These are phyloP conservation scores for Camelus dromedarius DNA, from an alignment of 2,113 vertebrate genomes.

Conservation along the genomic window DNA sequence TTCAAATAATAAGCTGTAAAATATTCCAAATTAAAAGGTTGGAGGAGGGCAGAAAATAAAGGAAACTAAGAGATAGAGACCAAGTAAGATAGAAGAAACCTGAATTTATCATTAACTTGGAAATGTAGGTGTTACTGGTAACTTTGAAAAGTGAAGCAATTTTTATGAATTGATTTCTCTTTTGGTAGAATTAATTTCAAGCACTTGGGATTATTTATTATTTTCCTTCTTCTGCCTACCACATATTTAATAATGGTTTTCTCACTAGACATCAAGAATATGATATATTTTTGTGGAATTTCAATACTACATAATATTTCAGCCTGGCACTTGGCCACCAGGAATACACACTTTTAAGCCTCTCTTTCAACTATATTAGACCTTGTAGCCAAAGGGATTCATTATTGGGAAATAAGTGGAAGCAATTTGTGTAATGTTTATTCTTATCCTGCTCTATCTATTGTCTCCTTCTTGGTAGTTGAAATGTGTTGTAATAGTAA, in stretches of 20 bases:
- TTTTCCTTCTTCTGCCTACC: not conserved
- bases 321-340: not conserved
- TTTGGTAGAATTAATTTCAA: not conserved
- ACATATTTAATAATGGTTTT: not conserved
- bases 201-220: not conserved
- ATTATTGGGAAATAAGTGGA: not conserved
- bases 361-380: not conserved
- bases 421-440: not conserved
- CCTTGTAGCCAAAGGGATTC: not conserved
- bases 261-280: not conserved
- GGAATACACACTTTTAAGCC: not conserved
- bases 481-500: not conserved
- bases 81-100: not conserved
- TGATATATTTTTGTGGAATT: not conserved
- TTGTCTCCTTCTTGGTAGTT: not conserved
- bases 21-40: not conserved
- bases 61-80: not conserved
- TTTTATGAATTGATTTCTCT: not conserved
- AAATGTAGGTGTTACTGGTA: not conserved
- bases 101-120: not conserved
- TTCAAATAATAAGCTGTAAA: not conserved
- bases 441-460: not conserved
- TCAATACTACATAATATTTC: not conserved
- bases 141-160: not conserved
- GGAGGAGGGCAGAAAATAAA: not conserved